These are phyloP conservation scores for Eucriotettix oculatus DNA, from an alignment of 2,888 invertebrate genomes.

Conservation along the genomic window DNA sequence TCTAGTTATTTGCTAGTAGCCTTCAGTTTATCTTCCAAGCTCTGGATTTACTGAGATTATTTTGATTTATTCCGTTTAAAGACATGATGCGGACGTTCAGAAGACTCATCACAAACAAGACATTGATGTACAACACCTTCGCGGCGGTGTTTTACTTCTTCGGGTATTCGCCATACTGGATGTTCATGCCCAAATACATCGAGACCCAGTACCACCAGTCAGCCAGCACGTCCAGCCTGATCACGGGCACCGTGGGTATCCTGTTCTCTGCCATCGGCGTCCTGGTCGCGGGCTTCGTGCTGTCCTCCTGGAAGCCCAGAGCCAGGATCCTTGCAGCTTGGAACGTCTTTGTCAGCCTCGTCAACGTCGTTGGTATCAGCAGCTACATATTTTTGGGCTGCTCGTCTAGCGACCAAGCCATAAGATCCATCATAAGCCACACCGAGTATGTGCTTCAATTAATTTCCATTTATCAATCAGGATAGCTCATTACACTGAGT, in stretches of 20 bases:
- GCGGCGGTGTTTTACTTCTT: slow-evolving; percentile 56
- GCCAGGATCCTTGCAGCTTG: slow-evolving; percentile 49
- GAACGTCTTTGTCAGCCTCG: slow-evolving; percentile 47
- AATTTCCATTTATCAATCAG: background rate
- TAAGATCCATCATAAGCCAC: slow-evolving; percentile 26
- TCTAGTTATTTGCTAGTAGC: too few relatives aligned
- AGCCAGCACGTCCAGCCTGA: slow-evolving; percentile 55
- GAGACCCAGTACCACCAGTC: slow-evolving; percentile 66
- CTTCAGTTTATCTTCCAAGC: too few relatives aligned
- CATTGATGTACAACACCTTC: slow-evolving; percentile 54
- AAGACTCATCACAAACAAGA: slow-evolving; percentile 44
- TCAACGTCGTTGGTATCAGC: slow-evolving; percentile 43
- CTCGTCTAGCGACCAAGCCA: slow-evolving; percentile 37
- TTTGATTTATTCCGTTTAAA: slow-evolving; percentile 15
- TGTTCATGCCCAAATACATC: slow-evolving; percentile 68
- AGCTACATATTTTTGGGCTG: slow-evolving; percentile 51
- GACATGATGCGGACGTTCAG: slow-evolving; percentile 48
- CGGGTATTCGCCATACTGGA: slow-evolving; percentile 59
- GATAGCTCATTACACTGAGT: background rate
- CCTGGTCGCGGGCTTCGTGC: slow-evolving; percentile 45
- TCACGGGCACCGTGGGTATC: slow-evolving; percentile 48
- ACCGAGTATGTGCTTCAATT: slow-evolving; percentile 22
- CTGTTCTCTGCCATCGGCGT: slow-evolving; percentile 52
- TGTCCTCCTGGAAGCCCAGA: slow-evolving; percentile 46
- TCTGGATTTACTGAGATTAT: too few relatives aligned